Evolutionary conservation across 2,113 vertebrate genomes (phyloP).

Genomic region (Sinocyclocheilus anophthalmus): DNA sequence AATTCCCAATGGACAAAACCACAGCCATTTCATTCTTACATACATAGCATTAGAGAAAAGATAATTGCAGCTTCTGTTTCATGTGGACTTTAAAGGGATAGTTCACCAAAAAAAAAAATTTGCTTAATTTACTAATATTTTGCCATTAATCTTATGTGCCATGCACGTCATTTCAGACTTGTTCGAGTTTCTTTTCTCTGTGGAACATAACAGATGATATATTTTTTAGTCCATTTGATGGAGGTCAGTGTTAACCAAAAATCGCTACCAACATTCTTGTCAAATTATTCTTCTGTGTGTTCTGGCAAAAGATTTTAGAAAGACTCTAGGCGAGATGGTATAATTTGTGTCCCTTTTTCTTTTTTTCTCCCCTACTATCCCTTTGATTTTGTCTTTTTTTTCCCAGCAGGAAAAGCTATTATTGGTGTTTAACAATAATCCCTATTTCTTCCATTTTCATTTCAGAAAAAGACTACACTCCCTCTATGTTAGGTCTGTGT

Average conservation of each 20-base stretch:
- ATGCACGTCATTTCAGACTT: background rate
- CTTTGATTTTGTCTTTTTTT: background rate
- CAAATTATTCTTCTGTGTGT: background rate
- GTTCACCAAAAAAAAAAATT: too few relatives aligned
- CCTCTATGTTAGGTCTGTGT: conserved; percentile 93
- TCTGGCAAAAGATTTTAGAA: background rate
- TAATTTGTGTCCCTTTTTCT: too few relatives aligned
- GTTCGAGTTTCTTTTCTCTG: background rate
- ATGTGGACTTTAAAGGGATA: background rate
- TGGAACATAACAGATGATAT: background rate
- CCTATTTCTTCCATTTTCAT: background rate
- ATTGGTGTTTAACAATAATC: background rate
- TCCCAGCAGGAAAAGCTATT: background rate
- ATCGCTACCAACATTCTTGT: background rate
- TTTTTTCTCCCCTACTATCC: background rate
- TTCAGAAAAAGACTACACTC: conserved; percentile 92
- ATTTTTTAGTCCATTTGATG: too few relatives aligned
- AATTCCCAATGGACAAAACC: too few relatives aligned
- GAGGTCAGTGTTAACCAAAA: background rate
- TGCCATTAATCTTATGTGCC: background rate
- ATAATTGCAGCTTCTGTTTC: too few relatives aligned
- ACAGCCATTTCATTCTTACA: too few relatives aligned
- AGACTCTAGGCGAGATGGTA: too few relatives aligned
- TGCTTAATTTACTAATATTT: too few relatives aligned
- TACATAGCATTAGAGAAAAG: too few relatives aligned